Evolutionary conservation across 1,140 invertebrate genomes (phyloP).

Genomic region (Rhopalosiphum padi): DNA sequence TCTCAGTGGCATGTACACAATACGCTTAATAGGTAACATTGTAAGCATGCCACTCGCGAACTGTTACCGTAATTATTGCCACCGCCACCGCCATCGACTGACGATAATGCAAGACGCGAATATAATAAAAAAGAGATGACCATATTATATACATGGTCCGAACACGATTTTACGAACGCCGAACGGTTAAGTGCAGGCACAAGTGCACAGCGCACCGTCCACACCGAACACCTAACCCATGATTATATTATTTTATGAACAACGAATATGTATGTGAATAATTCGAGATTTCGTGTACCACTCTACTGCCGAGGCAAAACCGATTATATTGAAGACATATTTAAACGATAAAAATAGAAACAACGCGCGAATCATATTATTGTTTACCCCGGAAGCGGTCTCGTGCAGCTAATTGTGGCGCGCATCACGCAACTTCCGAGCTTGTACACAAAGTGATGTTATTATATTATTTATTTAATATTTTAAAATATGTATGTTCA

Average conservation of each 20-base stretch:
- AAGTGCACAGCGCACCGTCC: background rate
- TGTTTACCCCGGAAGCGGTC: background rate
- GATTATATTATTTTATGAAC: slow-evolving; percentile 19
- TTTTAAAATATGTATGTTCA: background rate
- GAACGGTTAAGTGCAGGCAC: background rate
- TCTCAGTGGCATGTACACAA: background rate
- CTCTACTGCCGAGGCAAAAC: background rate
- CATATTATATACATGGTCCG: background rate
- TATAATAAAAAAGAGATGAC: background rate
- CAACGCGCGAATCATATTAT: background rate
- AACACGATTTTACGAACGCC: background rate
- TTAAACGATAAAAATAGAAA: background rate
- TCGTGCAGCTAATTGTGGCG: background rate
- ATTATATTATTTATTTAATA: background rate
- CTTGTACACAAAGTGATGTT: background rate
- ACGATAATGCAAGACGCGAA: background rate
- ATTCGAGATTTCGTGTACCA: background rate
- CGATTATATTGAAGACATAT: background rate
- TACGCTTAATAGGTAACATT: background rate
- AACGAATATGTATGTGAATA: background rate
- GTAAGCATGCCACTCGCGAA: background rate
- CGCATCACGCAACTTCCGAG: background rate
- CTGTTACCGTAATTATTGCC: slow-evolving; percentile 29
- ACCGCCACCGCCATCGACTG: background rate
- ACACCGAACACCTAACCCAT: background rate